Evolutionary conservation across 2,888 invertebrate species (phyloP).

Genomic region (Lasioglossum marginatum): DNA sequence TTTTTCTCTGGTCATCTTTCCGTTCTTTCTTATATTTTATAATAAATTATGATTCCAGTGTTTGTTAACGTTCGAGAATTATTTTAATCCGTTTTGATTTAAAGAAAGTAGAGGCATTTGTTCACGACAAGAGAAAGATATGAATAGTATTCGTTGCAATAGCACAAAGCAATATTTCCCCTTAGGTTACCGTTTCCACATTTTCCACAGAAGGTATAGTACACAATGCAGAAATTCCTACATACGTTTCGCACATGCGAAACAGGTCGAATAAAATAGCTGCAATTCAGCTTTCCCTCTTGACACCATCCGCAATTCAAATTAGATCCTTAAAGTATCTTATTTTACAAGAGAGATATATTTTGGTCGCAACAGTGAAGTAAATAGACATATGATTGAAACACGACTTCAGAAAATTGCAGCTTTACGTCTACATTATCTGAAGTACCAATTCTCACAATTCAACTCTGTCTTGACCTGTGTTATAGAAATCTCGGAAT

Average conservation of each 20-base stretch:
- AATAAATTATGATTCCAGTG: too few relatives aligned
- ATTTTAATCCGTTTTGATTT: background rate
- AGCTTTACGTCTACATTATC: background rate
- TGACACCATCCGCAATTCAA: conserved; percentile 48
- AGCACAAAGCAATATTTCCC: too few relatives aligned
- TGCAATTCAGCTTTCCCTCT: conserved; percentile 28
- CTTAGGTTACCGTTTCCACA: background rate
- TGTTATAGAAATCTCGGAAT: background rate
- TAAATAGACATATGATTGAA: background rate
- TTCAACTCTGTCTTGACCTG: background rate
- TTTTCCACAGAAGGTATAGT: too few relatives aligned
- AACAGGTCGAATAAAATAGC: conserved; percentile 26
- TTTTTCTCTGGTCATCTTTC: background rate
- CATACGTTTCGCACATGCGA: background rate
- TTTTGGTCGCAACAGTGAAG: background rate
- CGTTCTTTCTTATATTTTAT: too few relatives aligned
- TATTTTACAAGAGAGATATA: background rate
- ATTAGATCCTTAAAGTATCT: conserved; percentile 24
- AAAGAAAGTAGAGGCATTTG: background rate
- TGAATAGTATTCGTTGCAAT: too few relatives aligned
- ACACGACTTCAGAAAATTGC: background rate
- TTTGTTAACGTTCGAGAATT: too few relatives aligned
- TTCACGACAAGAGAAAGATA: too few relatives aligned
- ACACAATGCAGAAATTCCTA: background rate
- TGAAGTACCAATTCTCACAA: too few relatives aligned